Percentiles rank a stretch among this genome's conserved stretches.
Evolutionary conservation across 2,113 vertebrate genomes (phyloP).

Genomic region (Cololabis saira): DNA sequence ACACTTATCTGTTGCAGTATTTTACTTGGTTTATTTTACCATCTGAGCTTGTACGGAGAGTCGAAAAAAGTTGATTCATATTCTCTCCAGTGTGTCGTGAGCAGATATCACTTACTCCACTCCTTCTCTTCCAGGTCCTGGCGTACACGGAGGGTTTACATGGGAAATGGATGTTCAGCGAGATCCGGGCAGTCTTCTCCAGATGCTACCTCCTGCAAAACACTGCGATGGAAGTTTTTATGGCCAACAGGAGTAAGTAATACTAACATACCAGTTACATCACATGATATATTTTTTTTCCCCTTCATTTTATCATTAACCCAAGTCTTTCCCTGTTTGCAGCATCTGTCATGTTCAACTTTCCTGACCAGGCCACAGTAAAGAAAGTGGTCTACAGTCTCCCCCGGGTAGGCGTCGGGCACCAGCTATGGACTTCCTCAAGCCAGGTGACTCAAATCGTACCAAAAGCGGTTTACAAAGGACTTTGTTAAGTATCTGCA

Average conservation of each 20-base stretch:
- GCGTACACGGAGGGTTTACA: conserved; percentile 96
- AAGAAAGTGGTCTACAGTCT: conserved; percentile 97
- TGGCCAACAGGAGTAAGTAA: conserved; percentile 97
- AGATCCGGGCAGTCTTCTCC: conserved; percentile 97
- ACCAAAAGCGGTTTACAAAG: not conserved
- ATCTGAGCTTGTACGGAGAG: not conserved
- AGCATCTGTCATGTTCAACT: conserved; percentile 99
- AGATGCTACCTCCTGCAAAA: conserved; percentile 94
- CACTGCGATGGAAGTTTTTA: conserved; percentile 96
- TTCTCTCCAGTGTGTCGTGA: not conserved
- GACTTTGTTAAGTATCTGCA: not conserved
- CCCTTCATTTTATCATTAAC: conserved; percentile 2
- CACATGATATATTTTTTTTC: conserved; percentile 1
- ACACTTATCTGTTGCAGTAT: not conserved
- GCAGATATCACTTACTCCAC: not conserved
- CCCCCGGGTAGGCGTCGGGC: conserved; percentile 95
- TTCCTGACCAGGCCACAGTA: conserved; percentile 96
- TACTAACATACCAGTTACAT: conserved; percentile 6
- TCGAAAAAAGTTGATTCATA: not conserved
- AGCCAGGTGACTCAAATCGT: conserved; percentile 87
- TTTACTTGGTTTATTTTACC: conserved; percentile 6
- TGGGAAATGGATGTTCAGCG: conserved; percentile 99
- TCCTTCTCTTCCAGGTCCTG: conserved; percentile 83
- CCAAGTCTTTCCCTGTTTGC: conserved; percentile 48
- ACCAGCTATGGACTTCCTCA: conserved; percentile 99